Percentiles rank a stretch among this genome's conserved stretches.
Conservation (phyloP, 1,140 invertebrate genomes). For the Drosophila mayri region DNA sequence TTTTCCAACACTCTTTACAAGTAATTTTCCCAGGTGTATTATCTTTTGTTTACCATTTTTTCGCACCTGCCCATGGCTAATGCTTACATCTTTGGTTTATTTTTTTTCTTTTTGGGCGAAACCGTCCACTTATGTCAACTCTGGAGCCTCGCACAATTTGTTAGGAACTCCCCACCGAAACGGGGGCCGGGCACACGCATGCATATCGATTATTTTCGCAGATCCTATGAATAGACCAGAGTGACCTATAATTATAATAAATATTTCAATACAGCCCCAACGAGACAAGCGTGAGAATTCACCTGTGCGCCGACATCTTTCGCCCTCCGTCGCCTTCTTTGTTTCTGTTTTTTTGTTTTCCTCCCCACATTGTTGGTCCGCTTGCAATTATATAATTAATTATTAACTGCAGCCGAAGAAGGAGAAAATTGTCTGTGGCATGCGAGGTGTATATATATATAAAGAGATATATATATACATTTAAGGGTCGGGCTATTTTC, state of each 20-base stretch:
- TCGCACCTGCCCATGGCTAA: constrained; percentile 12
- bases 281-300: constrained; percentile 67
- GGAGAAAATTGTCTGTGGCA: constrained; percentile 38
- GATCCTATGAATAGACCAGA: constrained; percentile 61
- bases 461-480: neutral
- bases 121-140: constrained; percentile 60
- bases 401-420: constrained; percentile 30
- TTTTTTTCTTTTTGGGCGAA: neutral
- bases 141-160: constrained; percentile 59
- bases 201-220: constrained; percentile 62
- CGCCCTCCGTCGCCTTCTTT: neutral
- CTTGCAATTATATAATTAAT: constrained; percentile 55
- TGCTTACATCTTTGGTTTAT: neutral
- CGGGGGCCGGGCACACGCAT: constrained; percentile 39
- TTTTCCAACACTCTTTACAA: too few species aligned
- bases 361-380: neutral
- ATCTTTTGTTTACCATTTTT: neutral
- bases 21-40: neutral
- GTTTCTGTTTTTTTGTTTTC: neutral
- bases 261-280: constrained; percentile 58
- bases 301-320: constrained; percentile 35
- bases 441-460: constrained; percentile 15
- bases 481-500: constrained; percentile 17
- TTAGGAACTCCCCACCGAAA: constrained; percentile 28
- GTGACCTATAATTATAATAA: constrained; percentile 75